Evolutionary conservation across 1,140 invertebrate genomes (phyloP), one percentile per base, ranked within the genome.

Genomic region (Carposina sasakii): DNA sequence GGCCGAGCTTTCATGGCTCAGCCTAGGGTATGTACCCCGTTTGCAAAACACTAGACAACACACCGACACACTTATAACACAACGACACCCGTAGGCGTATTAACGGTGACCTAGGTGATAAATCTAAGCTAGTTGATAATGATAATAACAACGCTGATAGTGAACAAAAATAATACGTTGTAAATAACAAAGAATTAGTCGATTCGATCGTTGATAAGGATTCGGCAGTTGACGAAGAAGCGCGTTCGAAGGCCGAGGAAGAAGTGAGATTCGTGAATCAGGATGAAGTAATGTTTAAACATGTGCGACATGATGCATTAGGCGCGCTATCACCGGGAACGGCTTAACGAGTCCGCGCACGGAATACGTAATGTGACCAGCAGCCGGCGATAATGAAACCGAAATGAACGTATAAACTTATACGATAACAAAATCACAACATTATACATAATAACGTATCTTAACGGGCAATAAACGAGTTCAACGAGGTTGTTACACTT

Each of bases 1-100:
- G 79, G 77, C 67, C 78, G 79, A 84, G 77, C 81, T 76, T 76
- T 77, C 69, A 86, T 86, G 85, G 85, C 85, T 85, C 85, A 86
- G 77, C 82, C 85, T 78, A 85, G 85, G 82, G 85, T 86, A 86
- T 60, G 85, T 86, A 86, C 69, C 44, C 21, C 49, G 49, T 52
- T 47, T 51, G 23, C 34, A 34, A 24, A 28, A 36, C 30, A 46
- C 40, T 39, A 34, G 33, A 54, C 45, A 49, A 28, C 16, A 37
- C 42, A 51, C 36, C 37, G 34, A 17, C 37, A 45, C 23, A 34
- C 22, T 13, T 23, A 15, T 41, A 31, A 44, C 10, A 19, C 16
- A 23, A 5, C 5, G 9, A 37, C 28, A 34, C 21, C 20, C 3
- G 3, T 47, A 37, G 48, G 23, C 21, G 31, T 21, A 20, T 28